Percentiles rank a stretch among this genome's conserved stretches.
Conservation (phyloP, 2,888 invertebrate genomes). For the Sabatieria punctata region DNA sequence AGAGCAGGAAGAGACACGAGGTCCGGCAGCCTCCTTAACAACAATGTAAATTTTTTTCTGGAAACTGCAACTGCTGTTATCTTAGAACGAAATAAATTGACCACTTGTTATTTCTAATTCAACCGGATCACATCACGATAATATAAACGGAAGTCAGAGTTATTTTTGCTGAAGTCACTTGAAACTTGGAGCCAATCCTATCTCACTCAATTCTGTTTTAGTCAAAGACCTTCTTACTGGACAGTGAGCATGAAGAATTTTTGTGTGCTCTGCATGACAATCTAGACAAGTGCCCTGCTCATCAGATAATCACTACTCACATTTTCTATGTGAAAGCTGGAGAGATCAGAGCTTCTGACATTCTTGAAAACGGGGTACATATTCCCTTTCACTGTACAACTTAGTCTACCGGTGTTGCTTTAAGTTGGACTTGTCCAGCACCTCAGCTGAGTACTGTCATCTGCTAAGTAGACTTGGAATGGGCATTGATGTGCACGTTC, state of each 20-base stretch:
- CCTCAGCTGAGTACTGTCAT: conserved; percentile 42
- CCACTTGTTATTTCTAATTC: too few relatives aligned
- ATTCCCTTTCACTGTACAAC: neutral
- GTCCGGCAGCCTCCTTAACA: too few relatives aligned
- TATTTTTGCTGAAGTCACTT: too few relatives aligned
- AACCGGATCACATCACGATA: too few relatives aligned
- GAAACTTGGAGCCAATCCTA: too few relatives aligned
- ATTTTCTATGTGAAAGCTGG: conserved; percentile 80
- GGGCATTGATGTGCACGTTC: conserved; percentile 63
- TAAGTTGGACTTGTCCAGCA: conserved; percentile 35
- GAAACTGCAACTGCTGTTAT: too few relatives aligned
- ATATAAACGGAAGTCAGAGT: too few relatives aligned
- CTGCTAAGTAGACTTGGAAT: conserved; percentile 59
- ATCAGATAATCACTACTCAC: conserved; percentile 77
- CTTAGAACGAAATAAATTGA: too few relatives aligned
- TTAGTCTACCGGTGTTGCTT: conserved; percentile 10
- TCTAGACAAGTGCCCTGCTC: conserved; percentile 45
- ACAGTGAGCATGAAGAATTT: conserved; percentile 53
- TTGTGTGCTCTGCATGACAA: conserved; percentile 57
- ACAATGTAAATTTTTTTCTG: too few relatives aligned
- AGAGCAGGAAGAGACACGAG: too few relatives aligned
- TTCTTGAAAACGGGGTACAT: conserved; percentile 56
- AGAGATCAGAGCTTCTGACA: conserved; percentile 56
- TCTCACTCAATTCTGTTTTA: too few relatives aligned
- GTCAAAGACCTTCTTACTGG: too few relatives aligned